These are phyloP conservation scores for Battus philenor DNA, from an alignment of 1,140 invertebrate species.

Conservation along the genomic window DNA sequence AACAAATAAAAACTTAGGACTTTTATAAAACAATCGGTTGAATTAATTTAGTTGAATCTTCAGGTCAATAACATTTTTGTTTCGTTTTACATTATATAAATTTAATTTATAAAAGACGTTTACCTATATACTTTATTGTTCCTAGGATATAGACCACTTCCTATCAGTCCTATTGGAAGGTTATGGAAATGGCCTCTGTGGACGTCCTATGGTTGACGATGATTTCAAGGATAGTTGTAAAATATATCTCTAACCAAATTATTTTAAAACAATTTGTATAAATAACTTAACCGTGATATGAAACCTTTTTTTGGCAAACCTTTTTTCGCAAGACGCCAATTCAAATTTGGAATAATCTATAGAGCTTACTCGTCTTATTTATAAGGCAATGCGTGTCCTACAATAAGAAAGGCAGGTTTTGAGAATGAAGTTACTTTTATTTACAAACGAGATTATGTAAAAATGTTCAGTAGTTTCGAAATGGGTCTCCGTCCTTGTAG, in stretches of 20 bases:
- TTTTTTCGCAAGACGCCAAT: constrained; percentile 2
- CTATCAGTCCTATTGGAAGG: neutral
- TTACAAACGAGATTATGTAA: constrained; percentile 16
- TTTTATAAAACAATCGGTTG: neutral
- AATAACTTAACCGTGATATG: neutral
- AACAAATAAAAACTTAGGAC: neutral
- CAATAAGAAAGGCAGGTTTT: constrained; percentile 14
- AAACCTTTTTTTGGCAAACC: neutral
- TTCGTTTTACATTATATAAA: too few relatives aligned
- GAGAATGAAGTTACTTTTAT: constrained; percentile 14
- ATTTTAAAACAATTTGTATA: neutral
- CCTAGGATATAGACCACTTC: too few relatives aligned
- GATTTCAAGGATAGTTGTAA: neutral
- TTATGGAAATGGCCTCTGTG: neutral
- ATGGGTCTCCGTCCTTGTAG: constrained; percentile 6
- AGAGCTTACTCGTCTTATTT: constrained; percentile 1
- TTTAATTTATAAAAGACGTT: too few relatives aligned
- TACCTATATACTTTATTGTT: too few relatives aligned
- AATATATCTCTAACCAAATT: neutral
- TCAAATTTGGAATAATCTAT: neutral
- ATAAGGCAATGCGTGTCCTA: constrained; percentile 6
- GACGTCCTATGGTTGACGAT: neutral
- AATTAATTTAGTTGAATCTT: neutral
- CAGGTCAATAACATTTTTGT: too few relatives aligned
- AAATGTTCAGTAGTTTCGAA: constrained; percentile 10